These are phyloP conservation scores for Phenacoccus solenopsis DNA, from an alignment of 1,140 invertebrate species.

Conservation along the genomic window DNA sequence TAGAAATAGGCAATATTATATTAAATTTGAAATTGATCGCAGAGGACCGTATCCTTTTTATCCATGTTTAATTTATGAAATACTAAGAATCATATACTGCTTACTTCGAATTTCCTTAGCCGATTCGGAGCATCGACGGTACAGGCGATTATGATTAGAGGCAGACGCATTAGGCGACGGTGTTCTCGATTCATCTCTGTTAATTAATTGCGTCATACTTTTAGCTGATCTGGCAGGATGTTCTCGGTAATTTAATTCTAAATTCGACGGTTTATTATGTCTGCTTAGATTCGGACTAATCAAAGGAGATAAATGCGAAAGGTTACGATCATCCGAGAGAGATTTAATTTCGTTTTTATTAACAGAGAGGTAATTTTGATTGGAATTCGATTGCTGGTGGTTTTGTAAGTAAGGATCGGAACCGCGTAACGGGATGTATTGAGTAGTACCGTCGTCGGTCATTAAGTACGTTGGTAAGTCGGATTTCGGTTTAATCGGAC, in stretches of 20 bases:
- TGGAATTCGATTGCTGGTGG: neutral
- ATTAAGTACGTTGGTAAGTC: neutral
- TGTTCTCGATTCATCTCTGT: conserved; percentile 24
- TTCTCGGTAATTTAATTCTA: neutral
- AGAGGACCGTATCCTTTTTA: too few relatives aligned
- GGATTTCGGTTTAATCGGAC: neutral
- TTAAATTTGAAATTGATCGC: too few relatives aligned
- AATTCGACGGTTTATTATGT: neutral
- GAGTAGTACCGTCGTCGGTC: neutral
- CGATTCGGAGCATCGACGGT: conserved; percentile 4
- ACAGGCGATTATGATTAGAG: neutral
- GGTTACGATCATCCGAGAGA: neutral
- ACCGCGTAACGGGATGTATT: neutral
- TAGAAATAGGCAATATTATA: too few relatives aligned
- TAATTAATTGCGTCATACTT: conserved; percentile 20
- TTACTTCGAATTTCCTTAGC: conserved; percentile 5
- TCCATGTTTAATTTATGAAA: too few relatives aligned
- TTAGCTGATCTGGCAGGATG: conserved; percentile 8
- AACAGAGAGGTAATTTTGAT: neutral
- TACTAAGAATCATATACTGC: neutral
- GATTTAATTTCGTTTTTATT: neutral
- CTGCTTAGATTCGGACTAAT: neutral
- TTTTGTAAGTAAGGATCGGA: neutral
- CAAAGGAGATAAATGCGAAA: neutral
- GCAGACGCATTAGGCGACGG: conserved; percentile 23